These are phyloP conservation scores for Eudyptes chrysolophus DNA, from an alignment of 2,113 vertebrate genomes.

Conservation along the genomic window DNA sequence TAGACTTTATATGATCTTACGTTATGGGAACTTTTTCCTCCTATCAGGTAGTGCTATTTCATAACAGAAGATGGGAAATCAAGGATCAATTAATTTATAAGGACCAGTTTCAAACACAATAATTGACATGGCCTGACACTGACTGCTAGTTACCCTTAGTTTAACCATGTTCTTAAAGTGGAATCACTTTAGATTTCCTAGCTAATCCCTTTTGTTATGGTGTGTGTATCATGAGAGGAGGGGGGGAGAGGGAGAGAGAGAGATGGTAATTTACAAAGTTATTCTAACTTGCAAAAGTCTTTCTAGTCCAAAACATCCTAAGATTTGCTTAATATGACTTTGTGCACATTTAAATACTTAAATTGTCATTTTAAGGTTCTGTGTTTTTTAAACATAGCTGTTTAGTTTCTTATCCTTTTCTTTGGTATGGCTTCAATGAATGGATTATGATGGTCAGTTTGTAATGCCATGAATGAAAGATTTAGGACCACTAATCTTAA, in stretches of 20 bases:
- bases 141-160: background rate
- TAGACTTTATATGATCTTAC: background rate
- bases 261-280: background rate
- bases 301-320: slow-evolving; percentile 28
- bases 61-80: background rate
- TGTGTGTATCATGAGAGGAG: background rate
- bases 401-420: slow-evolving; percentile 40
- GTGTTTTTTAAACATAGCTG: slow-evolving; percentile 20
- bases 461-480: slow-evolving; percentile 71
- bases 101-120: background rate
- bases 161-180: background rate
- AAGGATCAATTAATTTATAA: background rate
- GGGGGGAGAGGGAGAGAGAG: background rate
- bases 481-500: slow-evolving; percentile 70
- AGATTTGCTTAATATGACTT: slow-evolving; percentile 34
- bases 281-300: background rate
- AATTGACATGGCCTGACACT: background rate
- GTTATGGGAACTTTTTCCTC: background rate
- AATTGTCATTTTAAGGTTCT: slow-evolving; percentile 35
- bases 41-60: background rate
- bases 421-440: slow-evolving; percentile 38
- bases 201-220: slow-evolving; percentile 5
- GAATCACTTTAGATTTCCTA: slow-evolving; percentile 43
- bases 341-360: slow-evolving; percentile 43
- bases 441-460: slow-evolving; percentile 68